Evolutionary conservation across 2,113 vertebrate species (phyloP).

Genomic region (Rana temporaria): DNA sequence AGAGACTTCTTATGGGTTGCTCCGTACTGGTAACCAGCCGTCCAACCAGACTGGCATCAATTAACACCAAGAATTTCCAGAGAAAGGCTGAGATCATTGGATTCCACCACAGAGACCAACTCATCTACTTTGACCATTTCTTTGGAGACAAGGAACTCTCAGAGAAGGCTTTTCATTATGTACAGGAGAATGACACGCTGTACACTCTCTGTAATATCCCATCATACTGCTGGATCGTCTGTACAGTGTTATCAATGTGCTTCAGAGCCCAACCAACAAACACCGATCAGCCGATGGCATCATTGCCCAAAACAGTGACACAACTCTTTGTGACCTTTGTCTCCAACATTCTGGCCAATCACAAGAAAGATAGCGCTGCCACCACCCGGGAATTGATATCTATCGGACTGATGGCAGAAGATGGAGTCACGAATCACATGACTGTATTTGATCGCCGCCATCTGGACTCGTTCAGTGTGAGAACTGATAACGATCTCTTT

Average conservation of each 20-base stretch:
- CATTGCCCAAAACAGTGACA: constrained; percentile 70
- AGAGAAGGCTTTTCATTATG: too few relatives aligned
- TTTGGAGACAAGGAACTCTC: constrained; percentile 55
- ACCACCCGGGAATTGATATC: not conserved
- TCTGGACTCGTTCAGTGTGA: constrained; percentile 59
- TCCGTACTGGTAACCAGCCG: too few relatives aligned
- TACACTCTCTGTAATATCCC: constrained; percentile 58
- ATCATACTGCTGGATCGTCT: constrained; percentile 68
- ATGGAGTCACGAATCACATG: constrained; percentile 12
- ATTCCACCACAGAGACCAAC: constrained; percentile 60
- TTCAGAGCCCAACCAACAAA: not conserved
- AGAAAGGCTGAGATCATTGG: too few relatives aligned
- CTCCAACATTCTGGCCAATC: constrained; percentile 59
- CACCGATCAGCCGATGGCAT: not conserved
- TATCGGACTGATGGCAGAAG: constrained; percentile 6
- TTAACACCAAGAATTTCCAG: too few relatives aligned
- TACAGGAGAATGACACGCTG: too few relatives aligned
- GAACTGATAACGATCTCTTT: constrained; percentile 21
- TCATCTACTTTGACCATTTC: constrained; percentile 66
- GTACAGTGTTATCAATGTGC: constrained; percentile 7
- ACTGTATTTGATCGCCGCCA: constrained; percentile 56
- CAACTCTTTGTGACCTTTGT: constrained; percentile 67
- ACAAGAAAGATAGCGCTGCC: constrained; percentile 53
- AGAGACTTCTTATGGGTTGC: too few relatives aligned
- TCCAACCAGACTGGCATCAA: too few relatives aligned